Base-by-base conservation (phyloP, 2,888 invertebrate species). In the Netelia fuscicornis region DNA sequence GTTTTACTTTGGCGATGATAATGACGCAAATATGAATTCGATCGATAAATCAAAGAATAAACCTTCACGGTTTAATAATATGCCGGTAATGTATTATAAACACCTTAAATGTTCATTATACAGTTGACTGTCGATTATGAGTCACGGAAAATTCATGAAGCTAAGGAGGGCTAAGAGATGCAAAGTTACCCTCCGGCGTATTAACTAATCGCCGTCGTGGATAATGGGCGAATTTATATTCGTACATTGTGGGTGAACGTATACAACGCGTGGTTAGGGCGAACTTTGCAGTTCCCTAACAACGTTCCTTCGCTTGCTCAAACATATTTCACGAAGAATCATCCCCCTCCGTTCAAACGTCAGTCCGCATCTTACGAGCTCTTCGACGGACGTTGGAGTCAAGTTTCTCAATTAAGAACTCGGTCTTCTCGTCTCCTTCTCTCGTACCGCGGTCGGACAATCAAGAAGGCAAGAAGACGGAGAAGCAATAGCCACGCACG, bases 191-290 rank as follows among this genome's bases (percentile, higher is more conserved):
- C 68, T 77, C 37, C 64, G 80, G 62, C 58, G 64, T 81, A 81
- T 81, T 81, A 89, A 90, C 89, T 90, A 88, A 90, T 91, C 89
- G 89, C 87, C 88, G 88, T 79, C n/a, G 68, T 65, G 81, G 86
- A 91, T 91, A 91, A 91, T 91, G 87, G 88, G 87, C 89, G 88
- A 88, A 91, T 91, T 91, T 91, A 89, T 91, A 91, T 91, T 91
- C 91, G 89, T 83, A 86, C 86, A 86, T 75, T 80, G 83, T 86
- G 85, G 68, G 81, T 79, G 81, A 70, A 81, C 81, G 70, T 75
- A 20, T 20, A 60, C 62, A 52, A 42, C 23, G 20, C 70, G 72
- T 42, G 75, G 75, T 81, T 83, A 70, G 76, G 67, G 82, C 48
- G 70, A 72, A 85, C 87, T 79, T 81, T 71, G 75, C 79, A 86